Evolutionary conservation across 1,140 invertebrate genomes (phyloP).

Genomic region (Achatina immaculata): DNA sequence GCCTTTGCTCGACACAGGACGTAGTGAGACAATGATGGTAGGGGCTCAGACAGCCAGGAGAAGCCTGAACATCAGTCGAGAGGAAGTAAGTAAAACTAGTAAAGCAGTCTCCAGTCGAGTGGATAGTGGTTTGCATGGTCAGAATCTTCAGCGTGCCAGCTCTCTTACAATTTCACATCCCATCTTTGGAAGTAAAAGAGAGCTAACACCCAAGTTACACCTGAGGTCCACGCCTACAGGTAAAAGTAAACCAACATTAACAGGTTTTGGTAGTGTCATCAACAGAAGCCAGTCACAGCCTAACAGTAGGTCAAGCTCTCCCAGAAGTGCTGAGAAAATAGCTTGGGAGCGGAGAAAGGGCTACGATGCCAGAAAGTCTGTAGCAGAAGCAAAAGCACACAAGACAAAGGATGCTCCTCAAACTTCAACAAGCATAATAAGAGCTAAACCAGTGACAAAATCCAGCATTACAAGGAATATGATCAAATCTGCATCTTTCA

Average conservation of each 20-base stretch:
- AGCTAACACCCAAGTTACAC: constrained; percentile 28
- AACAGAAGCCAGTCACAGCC: constrained; percentile 49
- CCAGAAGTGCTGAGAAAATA: constrained; percentile 80
- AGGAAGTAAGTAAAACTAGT: neutral
- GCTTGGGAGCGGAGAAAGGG: constrained; percentile 92
- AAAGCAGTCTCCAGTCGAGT: constrained; percentile 72
- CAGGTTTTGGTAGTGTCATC: constrained; percentile 48
- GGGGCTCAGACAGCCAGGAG: constrained; percentile 61
- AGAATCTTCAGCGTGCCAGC: constrained; percentile 69
- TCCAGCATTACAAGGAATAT: constrained; percentile 43
- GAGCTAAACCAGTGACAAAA: neutral
- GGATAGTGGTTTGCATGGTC: constrained; percentile 77
- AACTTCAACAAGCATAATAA: neutral
- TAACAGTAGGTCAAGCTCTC: constrained; percentile 58
- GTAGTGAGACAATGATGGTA: constrained; percentile 57
- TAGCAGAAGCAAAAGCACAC: constrained; percentile 77
- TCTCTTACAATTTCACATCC: constrained; percentile 40
- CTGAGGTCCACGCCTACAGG: constrained; percentile 46
- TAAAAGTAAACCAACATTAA: constrained; percentile 52
- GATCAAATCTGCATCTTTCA: constrained; percentile 61
- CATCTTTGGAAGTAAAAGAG: neutral
- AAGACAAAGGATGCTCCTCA: constrained; percentile 49
- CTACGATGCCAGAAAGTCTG: constrained; percentile 88
- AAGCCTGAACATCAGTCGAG: constrained; percentile 18
- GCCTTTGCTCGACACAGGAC: constrained; percentile 25